Evolutionary conservation across 2,888 invertebrate species (phyloP).

Genomic region (Venusia cambrica): DNA sequence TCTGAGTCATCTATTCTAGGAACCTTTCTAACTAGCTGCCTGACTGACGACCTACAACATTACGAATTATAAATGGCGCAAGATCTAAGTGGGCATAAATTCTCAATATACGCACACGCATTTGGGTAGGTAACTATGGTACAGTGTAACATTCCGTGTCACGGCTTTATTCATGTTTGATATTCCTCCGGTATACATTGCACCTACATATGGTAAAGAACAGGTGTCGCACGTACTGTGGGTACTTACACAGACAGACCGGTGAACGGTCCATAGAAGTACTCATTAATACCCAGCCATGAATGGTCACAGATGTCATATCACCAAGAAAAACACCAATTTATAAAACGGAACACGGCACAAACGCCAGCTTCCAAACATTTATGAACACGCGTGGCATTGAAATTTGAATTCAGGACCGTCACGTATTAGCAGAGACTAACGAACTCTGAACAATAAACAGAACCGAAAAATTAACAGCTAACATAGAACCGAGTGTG

Average conservation of each 20-base stretch:
- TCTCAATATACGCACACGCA: slow-evolving; percentile 1
- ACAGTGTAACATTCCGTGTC: slow-evolving; percentile 8
- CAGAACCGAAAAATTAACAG: slow-evolving; percentile 34
- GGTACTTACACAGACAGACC: slow-evolving; percentile 20
- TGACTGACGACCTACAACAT: no score
- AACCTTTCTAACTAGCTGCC: no score
- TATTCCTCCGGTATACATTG: slow-evolving; percentile 6
- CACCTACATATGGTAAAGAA: slow-evolving; percentile 15
- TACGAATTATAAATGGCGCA: no score
- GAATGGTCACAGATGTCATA: slow-evolving; percentile 26
- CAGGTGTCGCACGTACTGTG: slow-evolving; percentile 25
- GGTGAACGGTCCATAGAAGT: slow-evolving; percentile 23
- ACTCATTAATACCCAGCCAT: slow-evolving; percentile 28
- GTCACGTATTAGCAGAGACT: slow-evolving; percentile 31
- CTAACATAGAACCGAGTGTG: slow-evolving; percentile 21
- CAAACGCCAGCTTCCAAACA: slow-evolving; percentile 15
- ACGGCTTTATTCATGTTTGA: slow-evolving; percentile 13
- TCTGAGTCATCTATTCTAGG: no score
- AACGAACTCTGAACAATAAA: slow-evolving; percentile 33
- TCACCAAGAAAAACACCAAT: slow-evolving; percentile 17
- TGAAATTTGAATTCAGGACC: slow-evolving; percentile 27
- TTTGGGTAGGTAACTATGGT: slow-evolving; percentile 7
- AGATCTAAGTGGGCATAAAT: neutral
- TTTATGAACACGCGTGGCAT: slow-evolving; percentile 24
- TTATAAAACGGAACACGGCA: slow-evolving; percentile 16